Percentiles rank a stretch among this genome's conserved stretches.
These are phyloP conservation scores for Drosophila affinis DNA, from an alignment of 2,888 invertebrate species.

Conservation along the genomic window DNA sequence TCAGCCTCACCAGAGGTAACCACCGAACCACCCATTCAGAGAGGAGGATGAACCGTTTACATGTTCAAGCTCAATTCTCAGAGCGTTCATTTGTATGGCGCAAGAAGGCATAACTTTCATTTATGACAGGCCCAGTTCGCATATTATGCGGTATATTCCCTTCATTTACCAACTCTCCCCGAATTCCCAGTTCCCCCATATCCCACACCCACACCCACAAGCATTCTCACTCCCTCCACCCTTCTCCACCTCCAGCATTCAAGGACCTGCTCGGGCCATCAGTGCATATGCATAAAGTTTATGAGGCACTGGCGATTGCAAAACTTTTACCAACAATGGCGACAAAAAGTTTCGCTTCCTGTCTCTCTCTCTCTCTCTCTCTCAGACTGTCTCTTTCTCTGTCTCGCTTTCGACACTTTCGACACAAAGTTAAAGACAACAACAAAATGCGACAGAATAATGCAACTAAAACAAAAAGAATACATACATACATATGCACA, in stretches of 20 bases:
- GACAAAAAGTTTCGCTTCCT: conserved; percentile 66
- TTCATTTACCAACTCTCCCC: conserved; percentile 3
- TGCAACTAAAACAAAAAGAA: conserved; percentile 14
- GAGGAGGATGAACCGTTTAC: conserved; percentile 34
- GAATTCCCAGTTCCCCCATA: background rate
- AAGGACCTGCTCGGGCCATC: conserved; percentile 3
- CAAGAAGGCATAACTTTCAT: conserved; percentile 66
- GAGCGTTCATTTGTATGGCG: conserved; percentile 65
- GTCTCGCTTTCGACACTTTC: conserved; percentile 1
- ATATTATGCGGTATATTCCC: conserved; percentile 62
- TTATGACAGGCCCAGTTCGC: conserved; percentile 69
- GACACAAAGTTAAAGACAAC: conserved; percentile 37
- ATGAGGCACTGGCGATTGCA: conserved; percentile 77
- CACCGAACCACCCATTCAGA: conserved; percentile 10
- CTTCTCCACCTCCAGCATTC: background rate
- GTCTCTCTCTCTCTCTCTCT: conserved; percentile 2
- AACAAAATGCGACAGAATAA: conserved; percentile 9
- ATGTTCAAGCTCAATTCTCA: conserved; percentile 54
- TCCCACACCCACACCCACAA: background rate
- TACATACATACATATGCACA: conserved; percentile 46
- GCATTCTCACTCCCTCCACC: no score
- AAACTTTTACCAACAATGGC: conserved; percentile 76
- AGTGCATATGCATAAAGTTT: conserved; percentile 68
- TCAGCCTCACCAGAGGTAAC: background rate
- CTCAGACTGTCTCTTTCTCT: background rate